A percentile compares a stretch with the other conserved stretches of the same genome.
These are phyloP conservation scores for Euwallacea fornicatus DNA, from an alignment of 1,140 invertebrate species.

Conservation along the genomic window DNA sequence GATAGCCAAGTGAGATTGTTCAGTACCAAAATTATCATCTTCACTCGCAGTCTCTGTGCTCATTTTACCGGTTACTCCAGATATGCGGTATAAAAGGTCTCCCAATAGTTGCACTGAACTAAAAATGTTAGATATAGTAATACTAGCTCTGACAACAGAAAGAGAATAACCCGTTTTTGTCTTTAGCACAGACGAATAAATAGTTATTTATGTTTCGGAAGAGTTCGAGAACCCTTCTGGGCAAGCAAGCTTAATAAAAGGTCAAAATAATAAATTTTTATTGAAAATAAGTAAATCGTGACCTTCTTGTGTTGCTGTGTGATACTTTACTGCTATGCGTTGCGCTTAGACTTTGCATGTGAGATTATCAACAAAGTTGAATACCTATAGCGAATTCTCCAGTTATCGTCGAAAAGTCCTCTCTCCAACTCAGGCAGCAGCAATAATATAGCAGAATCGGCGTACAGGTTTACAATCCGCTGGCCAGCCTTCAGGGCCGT, in stretches of 20 bases:
- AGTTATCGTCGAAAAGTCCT: constrained; percentile 96
- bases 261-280: too few relatives aligned
- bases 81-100: constrained; percentile 95
- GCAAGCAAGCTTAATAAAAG: too few relatives aligned
- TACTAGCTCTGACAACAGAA: background rate
- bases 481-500: constrained; percentile 96
- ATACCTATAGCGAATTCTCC: constrained; percentile 89
- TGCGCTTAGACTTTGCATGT: too few relatives aligned
- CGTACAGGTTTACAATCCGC: constrained; percentile 94
- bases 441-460: constrained; percentile 92
- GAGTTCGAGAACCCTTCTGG: too few relatives aligned
- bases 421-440: constrained; percentile 92
- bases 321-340: too few relatives aligned
- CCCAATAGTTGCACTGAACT: constrained; percentile 95
- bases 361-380: background rate
- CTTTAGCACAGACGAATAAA: too few relatives aligned
- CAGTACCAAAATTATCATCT: constrained; percentile 99
- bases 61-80: constrained; percentile 98
- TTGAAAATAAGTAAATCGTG: too few relatives aligned
- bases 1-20: constrained; percentile 92
- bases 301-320: too few relatives aligned
- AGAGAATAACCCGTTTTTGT: too few relatives aligned
- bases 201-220: too few relatives aligned
- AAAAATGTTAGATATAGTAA: constrained; percentile 34
- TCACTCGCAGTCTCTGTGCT: constrained; percentile 97